phyloP scores from a whole-genome alignment of 2,888 invertebrate genomes.

The Opisthograptis luteolata region DNA sequence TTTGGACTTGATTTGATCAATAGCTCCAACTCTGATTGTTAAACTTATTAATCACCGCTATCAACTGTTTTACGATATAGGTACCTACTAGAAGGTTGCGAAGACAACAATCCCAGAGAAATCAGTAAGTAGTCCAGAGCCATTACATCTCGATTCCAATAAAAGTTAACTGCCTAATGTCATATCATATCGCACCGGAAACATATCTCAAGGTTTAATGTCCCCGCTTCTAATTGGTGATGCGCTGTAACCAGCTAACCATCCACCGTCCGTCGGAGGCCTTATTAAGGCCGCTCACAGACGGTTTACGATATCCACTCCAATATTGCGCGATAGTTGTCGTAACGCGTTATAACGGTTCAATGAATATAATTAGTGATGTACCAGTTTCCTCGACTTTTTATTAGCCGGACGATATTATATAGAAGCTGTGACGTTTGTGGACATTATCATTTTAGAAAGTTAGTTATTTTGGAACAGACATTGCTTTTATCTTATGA shows the following conservation, averaged over 20 bases:
- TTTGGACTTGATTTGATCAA: conserved; percentile 6
- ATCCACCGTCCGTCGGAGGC: conserved; percentile 35
- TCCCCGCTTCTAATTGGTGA: conserved; percentile 58
- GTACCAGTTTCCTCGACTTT: conserved; percentile 49
- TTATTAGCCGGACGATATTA: conserved; percentile 34
- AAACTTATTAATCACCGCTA: not conserved
- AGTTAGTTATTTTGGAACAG: conserved; percentile 39
- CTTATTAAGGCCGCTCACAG: conserved; percentile 37
- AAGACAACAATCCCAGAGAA: conserved; percentile 27
- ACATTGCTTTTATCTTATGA: conserved; percentile 41
- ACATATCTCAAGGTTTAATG: conserved; percentile 67
- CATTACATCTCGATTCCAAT: conserved; percentile 39
- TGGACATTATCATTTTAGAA: conserved; percentile 42
- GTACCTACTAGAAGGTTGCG: conserved; percentile 12
- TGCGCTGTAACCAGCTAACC: no score
- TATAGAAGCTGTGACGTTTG: conserved; percentile 36
- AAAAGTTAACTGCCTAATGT: conserved; percentile 38
- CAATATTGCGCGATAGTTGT: conserved; percentile 45
- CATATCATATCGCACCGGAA: conserved; percentile 70
- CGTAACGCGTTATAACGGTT: conserved; percentile 46
- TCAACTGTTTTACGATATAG: conserved; percentile 15
- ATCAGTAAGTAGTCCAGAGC: conserved; percentile 26
- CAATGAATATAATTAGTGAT: conserved; percentile 55
- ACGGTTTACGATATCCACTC: conserved; percentile 38
- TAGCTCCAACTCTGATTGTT: not conserved